Evolutionary conservation across 2,797 vertebrate species (phyloP), one percentile per base, ranked within the genome.

Genomic region (Taenioides sp.): DNA sequence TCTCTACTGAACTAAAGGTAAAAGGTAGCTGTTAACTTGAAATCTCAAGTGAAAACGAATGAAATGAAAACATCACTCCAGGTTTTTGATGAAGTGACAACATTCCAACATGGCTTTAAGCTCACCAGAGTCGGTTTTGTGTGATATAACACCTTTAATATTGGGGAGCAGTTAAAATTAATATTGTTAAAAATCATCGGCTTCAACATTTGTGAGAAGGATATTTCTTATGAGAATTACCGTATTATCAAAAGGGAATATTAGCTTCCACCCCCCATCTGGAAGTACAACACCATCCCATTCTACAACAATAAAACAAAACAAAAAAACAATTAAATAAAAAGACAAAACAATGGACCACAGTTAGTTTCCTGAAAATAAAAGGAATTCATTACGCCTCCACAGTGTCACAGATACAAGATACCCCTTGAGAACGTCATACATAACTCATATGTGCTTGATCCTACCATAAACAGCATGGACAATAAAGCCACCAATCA

Each of bases 401-500:
- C 1, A 37, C 9, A 34, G 14, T 40, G n/a, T n/a, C n/a, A n/a
- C n/a, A n/a, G n/a, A n/a, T n/a, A n/a, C n/a, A n/a, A 61, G 55
- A 57, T 58, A 55, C 16, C 43, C 70, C 27, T 37, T 66, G 4
- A n/a, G 17, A 3, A 18, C n/a, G 47, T 9, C 12, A 31, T 55
- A 17, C 11, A 55, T 67, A 55, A 40, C 50, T 68, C 58, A 64
- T 7, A 31, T 20, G 34, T 71, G 37, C 65, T 76, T 81, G 58
- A 71, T 69, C 81, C 69, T 49, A 68, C 74, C 73, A 67, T 65
- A 65, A 85, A 65, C 74, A 80, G 74, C 58, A 72, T 75, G 77
- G 65, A 80, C 69, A 72, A 79, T 78, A 75, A 67, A 73, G 79
- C 85, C 50, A 83, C 84, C 83, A 82, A 78, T 91, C 80, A 76